Base-by-base conservation (phyloP, 2,888 invertebrate species). In the Molorchus minor region DNA sequence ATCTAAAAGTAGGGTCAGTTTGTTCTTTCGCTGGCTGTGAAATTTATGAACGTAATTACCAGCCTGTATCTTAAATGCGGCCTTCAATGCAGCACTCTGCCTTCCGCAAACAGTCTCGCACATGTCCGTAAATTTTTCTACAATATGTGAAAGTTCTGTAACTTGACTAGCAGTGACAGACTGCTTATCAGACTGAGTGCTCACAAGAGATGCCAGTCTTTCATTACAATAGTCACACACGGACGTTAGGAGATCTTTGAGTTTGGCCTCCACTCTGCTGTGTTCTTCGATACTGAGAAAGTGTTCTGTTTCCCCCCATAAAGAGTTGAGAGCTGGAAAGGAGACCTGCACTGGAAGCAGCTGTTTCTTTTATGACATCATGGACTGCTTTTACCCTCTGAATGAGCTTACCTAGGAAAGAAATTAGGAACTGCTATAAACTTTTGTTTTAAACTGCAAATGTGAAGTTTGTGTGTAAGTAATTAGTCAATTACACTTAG, bases 211-310 rank as follows among this genome's bases (percentile, higher is more conserved):
- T 56, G 94, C 94, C 81, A 95, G 90, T 65, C 96, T 85, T 77
- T 98, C 96, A 79, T 96, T 94, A 70, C 95, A 94, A 77, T 92
- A 93, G 81, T 96, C 93, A 78, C 94, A 94, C 38, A 96, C 87
- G n/a, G 90, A 88, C 35, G 86, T 85, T 44, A 96, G 83, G 77
- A 95, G 85, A 72, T 93, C 92, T 62, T 86, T 86, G 45, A 97
- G 81, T 78, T 90, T 91, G 8, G 84, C 83, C 61, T 86, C 86
- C 4, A 94, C 88, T 59, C 87, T 85, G 51, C 80, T 79, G 69
- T 92, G 85, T 74, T 95, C 94, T 20, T 86, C 86, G 10, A 84
- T 80, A 0, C 87, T 85, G 69, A 95, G 85, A 76, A 90, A 87
- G 57, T 88, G 87, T 74, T 92, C 92, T 64, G 84, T 83, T 67